These are phyloP conservation scores for Thecophora atra DNA, from an alignment of 2,888 invertebrate species.

Conservation along the genomic window DNA sequence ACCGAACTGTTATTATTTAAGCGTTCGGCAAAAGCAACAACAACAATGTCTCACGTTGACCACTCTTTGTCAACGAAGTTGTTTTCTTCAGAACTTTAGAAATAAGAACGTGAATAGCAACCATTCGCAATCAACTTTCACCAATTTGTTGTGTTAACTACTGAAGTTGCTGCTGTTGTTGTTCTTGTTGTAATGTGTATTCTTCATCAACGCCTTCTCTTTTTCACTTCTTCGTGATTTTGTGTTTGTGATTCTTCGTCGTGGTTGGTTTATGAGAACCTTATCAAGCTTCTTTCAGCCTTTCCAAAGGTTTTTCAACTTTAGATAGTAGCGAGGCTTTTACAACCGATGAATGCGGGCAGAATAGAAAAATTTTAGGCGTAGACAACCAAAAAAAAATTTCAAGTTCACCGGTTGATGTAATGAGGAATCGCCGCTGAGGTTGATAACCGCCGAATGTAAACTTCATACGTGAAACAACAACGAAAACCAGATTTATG, in stretches of 20 bases:
- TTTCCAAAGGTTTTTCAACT: conserved; percentile 7
- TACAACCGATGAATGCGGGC: no score
- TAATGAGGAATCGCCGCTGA: no score
- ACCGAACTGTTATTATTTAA: not conserved
- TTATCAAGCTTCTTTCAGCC: not conserved
- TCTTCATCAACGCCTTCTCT: conserved; percentile 1
- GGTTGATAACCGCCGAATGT: no score
- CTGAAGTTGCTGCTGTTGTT: conserved; percentile 46
- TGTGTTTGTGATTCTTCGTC: conserved; percentile 25
- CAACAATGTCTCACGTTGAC: no score
- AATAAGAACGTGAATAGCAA: conserved; percentile 57
- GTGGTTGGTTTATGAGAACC: conserved; percentile 32
- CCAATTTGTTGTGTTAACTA: conserved; percentile 64
- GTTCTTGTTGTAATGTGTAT: conserved; percentile 27
- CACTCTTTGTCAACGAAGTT: no score
- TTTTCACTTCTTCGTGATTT: conserved; percentile 10
- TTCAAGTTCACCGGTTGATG: no score
- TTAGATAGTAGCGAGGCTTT: not conserved
- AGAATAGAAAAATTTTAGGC: no score
- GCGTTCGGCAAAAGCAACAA: not conserved
- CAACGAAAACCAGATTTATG: no score
- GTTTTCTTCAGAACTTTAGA: conserved; percentile 38
- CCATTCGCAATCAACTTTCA: conserved; percentile 57
- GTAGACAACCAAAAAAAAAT: no score
- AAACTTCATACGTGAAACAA: no score